Evolutionary conservation across 2,888 invertebrate genomes (phyloP).

Genomic region (Brenthis daphne): DNA sequence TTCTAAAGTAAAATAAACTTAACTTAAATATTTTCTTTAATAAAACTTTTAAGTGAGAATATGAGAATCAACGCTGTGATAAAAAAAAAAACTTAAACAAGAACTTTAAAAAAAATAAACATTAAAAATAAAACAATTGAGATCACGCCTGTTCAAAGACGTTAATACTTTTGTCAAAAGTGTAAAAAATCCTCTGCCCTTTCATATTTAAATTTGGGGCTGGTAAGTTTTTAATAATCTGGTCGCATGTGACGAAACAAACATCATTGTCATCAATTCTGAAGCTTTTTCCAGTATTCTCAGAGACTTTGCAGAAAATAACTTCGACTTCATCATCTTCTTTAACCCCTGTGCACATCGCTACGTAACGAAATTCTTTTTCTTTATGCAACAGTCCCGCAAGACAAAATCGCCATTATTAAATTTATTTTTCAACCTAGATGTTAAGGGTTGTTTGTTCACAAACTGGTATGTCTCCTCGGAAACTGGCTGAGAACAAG

Average conservation of each 20-base stretch:
- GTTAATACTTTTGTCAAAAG: conserved; percentile 32
- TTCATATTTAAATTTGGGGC: conserved; percentile 35
- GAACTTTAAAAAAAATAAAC: too few relatives aligned
- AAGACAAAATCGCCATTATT: conserved; percentile 12
- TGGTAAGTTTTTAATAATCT: conserved; percentile 33
- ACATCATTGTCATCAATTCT: conserved; percentile 36
- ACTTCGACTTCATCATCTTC: conserved; percentile 34
- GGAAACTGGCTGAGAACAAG: background rate
- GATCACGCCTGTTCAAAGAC: conserved; percentile 2
- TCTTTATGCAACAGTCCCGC: conserved; percentile 15
- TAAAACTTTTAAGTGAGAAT: too few relatives aligned
- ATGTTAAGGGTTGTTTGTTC: conserved; percentile 37
- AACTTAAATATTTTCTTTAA: too few relatives aligned
- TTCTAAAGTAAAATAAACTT: too few relatives aligned
- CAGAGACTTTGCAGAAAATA: conserved; percentile 31
- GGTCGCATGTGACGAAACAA: conserved; percentile 36
- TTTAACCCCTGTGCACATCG: conserved; percentile 34
- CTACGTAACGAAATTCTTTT: conserved; percentile 35
- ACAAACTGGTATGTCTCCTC: background rate
- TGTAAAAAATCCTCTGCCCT: conserved; percentile 33
- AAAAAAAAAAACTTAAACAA: too few relatives aligned
- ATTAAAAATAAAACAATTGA: too few relatives aligned
- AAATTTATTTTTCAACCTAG: background rate
- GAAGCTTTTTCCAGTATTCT: conserved; percentile 35
- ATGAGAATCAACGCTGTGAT: too few relatives aligned